A percentile compares a stretch with the other conserved stretches of the same genome.
phyloP scores from a whole-genome alignment of 92 coral and sea anemone genomes.

The Bergia sp. region DNA sequence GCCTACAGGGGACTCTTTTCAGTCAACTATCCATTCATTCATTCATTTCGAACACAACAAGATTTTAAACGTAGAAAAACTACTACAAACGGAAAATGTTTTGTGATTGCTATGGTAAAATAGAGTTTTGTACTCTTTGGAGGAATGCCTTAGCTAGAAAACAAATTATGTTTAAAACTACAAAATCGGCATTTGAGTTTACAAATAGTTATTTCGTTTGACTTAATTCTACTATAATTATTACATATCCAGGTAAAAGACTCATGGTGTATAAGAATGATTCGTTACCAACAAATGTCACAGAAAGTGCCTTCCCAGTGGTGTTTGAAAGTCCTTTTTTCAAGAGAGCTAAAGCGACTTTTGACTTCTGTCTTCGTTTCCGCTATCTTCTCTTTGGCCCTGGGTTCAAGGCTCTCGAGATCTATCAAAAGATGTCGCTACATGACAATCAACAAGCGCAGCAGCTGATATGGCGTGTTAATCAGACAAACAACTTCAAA shows the following conservation, averaged over 20 bases:
- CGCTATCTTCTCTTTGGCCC: conserved; percentile 67
- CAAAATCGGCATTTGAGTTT: no score
- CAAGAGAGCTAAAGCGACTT: conserved; percentile 51
- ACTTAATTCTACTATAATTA: no score
- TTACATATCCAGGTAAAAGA: background rate
- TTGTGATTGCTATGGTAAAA: no score
- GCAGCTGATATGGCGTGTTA: conserved; percentile 66
- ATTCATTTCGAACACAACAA: no score
- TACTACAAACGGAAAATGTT: no score
- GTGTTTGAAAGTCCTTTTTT: conserved; percentile 50
- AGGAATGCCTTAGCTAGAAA: background rate
- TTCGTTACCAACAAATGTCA: background rate
- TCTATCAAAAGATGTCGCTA: conserved; percentile 61
- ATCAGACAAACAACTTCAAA: conserved; percentile 49
- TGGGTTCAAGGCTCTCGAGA: conserved; percentile 57
- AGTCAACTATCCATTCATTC: no score
- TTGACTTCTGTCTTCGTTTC: conserved; percentile 66
- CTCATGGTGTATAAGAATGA: background rate
- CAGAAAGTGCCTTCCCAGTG: background rate
- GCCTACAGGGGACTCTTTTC: no score
- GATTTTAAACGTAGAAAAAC: no score
- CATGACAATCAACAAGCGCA: conserved; percentile 25
- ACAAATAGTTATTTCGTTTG: background rate
- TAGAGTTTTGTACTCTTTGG: no score
- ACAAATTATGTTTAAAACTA: no score